Percentiles rank a stretch among this genome's conserved stretches.
Conservation (phyloP, 1,140 invertebrate species). For the Linepithema humile region DNA sequence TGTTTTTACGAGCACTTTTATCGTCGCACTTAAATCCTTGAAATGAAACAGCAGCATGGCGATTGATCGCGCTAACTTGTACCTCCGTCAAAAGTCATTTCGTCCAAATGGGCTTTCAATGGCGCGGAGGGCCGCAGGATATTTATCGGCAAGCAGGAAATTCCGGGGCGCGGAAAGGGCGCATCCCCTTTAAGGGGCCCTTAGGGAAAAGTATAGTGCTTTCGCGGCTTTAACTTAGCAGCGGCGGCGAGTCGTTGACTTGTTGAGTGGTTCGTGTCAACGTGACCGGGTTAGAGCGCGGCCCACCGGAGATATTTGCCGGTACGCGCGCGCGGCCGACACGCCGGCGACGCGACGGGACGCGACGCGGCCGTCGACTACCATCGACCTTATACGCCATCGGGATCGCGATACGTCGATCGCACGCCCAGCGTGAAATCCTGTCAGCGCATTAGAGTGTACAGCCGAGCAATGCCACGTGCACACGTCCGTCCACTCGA, state of each 20-base stretch:
- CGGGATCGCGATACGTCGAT: conserved; percentile 31
- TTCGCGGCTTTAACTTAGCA: conserved; percentile 71
- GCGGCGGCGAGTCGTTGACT: conserved; percentile 71
- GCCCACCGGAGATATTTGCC: conserved; percentile 65
- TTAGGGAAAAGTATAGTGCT: conserved; percentile 67
- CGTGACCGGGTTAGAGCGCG: conserved; percentile 71
- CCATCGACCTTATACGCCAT: conserved; percentile 33
- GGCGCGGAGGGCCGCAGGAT: background rate
- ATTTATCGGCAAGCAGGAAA: background rate
- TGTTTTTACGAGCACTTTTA: conserved; percentile 26
- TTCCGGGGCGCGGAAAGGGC: background rate
- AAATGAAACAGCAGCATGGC: conserved; percentile 25
- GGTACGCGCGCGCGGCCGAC: background rate
- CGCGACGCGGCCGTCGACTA: conserved; percentile 23
- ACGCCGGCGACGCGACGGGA: conserved; percentile 13
- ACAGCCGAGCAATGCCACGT: background rate
- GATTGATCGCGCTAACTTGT: conserved; percentile 13
- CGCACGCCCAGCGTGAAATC: conserved; percentile 25
- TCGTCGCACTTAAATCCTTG: background rate
- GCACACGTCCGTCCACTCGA: background rate
- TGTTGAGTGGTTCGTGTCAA: conserved; percentile 74
- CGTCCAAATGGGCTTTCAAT: background rate
- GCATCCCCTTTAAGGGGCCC: conserved; percentile 69
- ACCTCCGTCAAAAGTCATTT: conserved; percentile 15
- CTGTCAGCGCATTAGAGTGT: conserved; percentile 31